Conservation (phyloP, 2,888 invertebrate species). For the Philopedon plagiatum region DNA sequence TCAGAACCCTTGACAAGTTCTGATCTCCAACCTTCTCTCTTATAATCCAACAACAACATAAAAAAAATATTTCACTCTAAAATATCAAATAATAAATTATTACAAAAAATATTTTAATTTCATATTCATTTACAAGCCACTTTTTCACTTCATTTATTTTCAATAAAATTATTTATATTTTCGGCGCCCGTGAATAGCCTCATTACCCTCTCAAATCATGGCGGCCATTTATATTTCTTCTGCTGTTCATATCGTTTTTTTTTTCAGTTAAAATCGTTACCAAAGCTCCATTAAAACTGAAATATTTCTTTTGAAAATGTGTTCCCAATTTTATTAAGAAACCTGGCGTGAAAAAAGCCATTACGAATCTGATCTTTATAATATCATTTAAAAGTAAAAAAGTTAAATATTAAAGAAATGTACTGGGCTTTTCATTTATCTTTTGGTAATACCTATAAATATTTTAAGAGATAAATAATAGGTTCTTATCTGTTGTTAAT, state of each 20-base stretch:
- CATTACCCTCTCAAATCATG: not conserved
- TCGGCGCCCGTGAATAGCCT: not conserved
- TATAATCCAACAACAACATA: too few species aligned
- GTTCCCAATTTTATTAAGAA: constrained; percentile 40
- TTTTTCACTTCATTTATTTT: not conserved
- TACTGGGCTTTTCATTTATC: not conserved
- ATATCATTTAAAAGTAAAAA: constrained; percentile 46
- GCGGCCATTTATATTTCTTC: constrained; percentile 11
- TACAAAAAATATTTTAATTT: too few species aligned
- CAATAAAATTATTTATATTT: not conserved
- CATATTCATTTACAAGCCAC: not conserved
- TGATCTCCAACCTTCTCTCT: too few species aligned
- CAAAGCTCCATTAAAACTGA: constrained; percentile 23
- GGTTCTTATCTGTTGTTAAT: too few species aligned
- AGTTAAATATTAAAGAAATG: constrained; percentile 24
- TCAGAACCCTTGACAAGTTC: too few species aligned
- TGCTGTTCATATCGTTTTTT: constrained; percentile 8
- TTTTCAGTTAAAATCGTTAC: constrained; percentile 10
- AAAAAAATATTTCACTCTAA: too few species aligned
- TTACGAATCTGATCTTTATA: constrained; percentile 38
- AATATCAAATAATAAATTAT: too few species aligned
- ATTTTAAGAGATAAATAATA: too few species aligned
- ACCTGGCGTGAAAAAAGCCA: constrained; percentile 45
- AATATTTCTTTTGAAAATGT: constrained; percentile 37
- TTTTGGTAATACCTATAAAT: too few species aligned